phyloP scores from a whole-genome alignment of 2,888 invertebrate genomes.

The Proisotoma minuta region DNA sequence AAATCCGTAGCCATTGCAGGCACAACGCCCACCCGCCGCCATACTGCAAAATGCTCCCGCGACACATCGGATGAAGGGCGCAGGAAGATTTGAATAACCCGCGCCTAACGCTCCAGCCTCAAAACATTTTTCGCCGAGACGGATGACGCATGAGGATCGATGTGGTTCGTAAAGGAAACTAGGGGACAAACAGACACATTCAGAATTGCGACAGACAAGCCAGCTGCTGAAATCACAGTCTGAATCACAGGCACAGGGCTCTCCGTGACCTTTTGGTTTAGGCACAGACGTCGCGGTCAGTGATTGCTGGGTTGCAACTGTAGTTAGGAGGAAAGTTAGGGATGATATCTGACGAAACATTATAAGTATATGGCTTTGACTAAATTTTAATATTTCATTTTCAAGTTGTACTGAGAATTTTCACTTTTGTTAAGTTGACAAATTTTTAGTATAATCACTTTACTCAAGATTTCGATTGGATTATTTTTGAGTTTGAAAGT shows the following conservation, averaged over 20 bases:
- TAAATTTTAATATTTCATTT: too few species aligned
- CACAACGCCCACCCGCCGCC: slow-evolving; percentile 35
- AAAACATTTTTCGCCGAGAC: slow-evolving; percentile 38
- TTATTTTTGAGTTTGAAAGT: too few species aligned
- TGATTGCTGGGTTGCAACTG: too few species aligned
- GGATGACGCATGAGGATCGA: slow-evolving; percentile 31
- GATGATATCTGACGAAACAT: too few species aligned
- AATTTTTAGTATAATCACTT: too few species aligned
- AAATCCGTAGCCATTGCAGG: slow-evolving; percentile 35
- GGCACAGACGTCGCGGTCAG: too few species aligned
- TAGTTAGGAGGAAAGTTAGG: too few species aligned
- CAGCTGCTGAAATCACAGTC: slow-evolving; percentile 38
- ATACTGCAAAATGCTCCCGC: slow-evolving; percentile 39
- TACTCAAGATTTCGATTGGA: too few species aligned
- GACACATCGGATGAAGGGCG: slow-evolving; percentile 33
- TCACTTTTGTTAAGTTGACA: too few species aligned
- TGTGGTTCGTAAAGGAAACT: slow-evolving; percentile 10
- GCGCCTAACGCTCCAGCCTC: slow-evolving; percentile 33
- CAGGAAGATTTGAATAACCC: slow-evolving; percentile 34
- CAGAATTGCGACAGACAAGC: not conserved
- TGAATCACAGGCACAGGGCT: slow-evolving; percentile 31
- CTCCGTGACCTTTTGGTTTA: slow-evolving; percentile 22
- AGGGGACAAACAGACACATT: slow-evolving; percentile 3
- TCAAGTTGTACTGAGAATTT: too few species aligned
- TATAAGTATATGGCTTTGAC: too few species aligned